phyloP scores from a whole-genome alignment of 2,113 vertebrate species.

The Scophthalmus maximus region DNA sequence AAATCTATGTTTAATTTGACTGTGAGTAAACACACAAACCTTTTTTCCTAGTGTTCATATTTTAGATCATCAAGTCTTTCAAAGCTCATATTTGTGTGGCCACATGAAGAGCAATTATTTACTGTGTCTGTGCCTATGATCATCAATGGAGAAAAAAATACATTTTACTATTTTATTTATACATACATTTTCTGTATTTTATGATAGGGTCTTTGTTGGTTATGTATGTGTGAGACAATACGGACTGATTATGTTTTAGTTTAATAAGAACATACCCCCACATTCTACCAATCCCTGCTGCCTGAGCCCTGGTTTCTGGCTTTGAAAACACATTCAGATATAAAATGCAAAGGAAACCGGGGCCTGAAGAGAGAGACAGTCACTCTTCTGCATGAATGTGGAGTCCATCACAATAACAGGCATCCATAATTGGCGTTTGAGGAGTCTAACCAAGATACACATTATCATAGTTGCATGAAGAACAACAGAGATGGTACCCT shows the following conservation, averaged over 20 bases:
- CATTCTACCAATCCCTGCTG: constrained; percentile 22
- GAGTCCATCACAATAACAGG: constrained; percentile 73
- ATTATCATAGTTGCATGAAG: constrained; percentile 77
- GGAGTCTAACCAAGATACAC: constrained; percentile 66
- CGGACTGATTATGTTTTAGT: constrained; percentile 44
- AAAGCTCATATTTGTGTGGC: too few relatives aligned
- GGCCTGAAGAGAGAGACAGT: constrained; percentile 29
- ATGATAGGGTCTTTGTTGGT: constrained; percentile 28
- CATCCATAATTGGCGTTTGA: constrained; percentile 69
- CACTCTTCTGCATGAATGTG: constrained; percentile 42
- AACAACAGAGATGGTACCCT: constrained; percentile 67
- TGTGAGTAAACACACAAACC: too few relatives aligned
- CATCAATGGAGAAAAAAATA: neutral
- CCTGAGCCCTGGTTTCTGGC: constrained; percentile 13
- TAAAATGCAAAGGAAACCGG: constrained; percentile 22
- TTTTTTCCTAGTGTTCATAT: too few relatives aligned
- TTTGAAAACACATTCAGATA: constrained; percentile 38
- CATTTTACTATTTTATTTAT: neutral
- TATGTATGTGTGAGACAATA: constrained; percentile 41
- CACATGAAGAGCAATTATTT: neutral
- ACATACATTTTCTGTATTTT: constrained; percentile 2
- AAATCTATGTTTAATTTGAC: too few relatives aligned
- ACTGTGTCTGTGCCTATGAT: neutral
- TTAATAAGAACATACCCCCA: constrained; percentile 45
- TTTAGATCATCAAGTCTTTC: too few relatives aligned